Percentiles rank a stretch among this genome's conserved stretches.
These are phyloP conservation scores for Himalopsyche kuldschensis DNA, from an alignment of 2,888 invertebrate genomes.

Conservation along the genomic window DNA sequence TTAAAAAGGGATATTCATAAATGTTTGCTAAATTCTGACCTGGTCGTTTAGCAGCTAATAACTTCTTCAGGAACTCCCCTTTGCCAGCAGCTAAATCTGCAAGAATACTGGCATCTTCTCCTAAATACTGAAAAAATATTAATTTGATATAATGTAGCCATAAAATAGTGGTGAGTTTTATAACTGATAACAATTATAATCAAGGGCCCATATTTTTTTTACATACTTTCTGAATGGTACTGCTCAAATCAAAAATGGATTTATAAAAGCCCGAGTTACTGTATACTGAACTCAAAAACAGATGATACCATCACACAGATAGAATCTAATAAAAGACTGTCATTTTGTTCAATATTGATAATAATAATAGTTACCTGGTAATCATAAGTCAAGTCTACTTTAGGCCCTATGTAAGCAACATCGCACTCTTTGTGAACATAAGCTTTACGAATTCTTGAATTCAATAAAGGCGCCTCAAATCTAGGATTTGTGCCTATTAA, in stretches of 20 bases:
- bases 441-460: conserved; percentile 92
- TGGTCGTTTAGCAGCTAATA: conserved; percentile 82
- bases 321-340: neutral
- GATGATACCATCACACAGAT: too few species aligned
- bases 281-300: neutral
- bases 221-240: neutral
- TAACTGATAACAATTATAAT: too few species aligned
- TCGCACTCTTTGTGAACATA: conserved; percentile 92
- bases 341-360: neutral
- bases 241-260: neutral
- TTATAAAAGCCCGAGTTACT: neutral
- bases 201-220: neutral
- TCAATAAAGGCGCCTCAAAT: conserved; percentile 94
- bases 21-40: conserved; percentile 6
- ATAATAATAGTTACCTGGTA: conserved; percentile 54
- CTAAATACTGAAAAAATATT: conserved; percentile 69
- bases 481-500: conserved; percentile 96
- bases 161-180: neutral
- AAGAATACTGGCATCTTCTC: conserved; percentile 74
- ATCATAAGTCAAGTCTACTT: conserved; percentile 90
- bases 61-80: conserved; percentile 69
- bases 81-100: conserved; percentile 72
- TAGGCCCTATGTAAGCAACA: conserved; percentile 85
- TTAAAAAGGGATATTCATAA: neutral
- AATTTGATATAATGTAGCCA: conserved; percentile 1